phyloP scores from a whole-genome alignment of 2,888 invertebrate genomes.

The Xestoiulus laeticollis region DNA sequence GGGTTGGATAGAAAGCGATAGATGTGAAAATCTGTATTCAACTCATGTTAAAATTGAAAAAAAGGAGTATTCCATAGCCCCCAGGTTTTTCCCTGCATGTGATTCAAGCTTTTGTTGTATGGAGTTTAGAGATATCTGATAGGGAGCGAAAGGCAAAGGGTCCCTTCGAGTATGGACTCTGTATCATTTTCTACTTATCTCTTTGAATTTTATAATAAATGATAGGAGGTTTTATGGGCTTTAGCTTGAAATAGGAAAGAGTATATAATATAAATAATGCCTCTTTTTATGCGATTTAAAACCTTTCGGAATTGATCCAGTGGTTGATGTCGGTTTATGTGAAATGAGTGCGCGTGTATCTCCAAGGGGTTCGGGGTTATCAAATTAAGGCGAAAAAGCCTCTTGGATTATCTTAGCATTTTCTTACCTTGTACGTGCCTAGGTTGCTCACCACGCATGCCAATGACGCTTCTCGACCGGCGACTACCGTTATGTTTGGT shows the following conservation, averaged over 20 bases:
- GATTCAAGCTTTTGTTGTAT: background rate
- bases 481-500: constrained; percentile 88
- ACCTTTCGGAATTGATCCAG: background rate
- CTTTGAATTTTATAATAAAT: constrained; percentile 1
- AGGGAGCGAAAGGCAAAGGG: background rate
- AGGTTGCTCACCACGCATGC: constrained; percentile 91
- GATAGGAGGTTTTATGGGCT: background rate
- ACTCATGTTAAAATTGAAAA: background rate
- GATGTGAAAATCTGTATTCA: background rate
- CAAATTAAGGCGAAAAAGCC: background rate
- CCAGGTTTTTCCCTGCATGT: background rate
- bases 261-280: constrained; percentile 16
- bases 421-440: constrained; percentile 85
- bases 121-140: background rate
- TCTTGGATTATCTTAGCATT: background rate
- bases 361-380: background rate
- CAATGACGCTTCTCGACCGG: constrained; percentile 86
- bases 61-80: background rate
- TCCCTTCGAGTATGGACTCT: background rate
- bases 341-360: too few species aligned
- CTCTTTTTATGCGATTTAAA: constrained; percentile 3
- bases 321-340: too few species aligned
- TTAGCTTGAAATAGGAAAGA: too few species aligned
- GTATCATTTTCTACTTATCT: background rate
- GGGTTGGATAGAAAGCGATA: background rate